Base-by-base conservation (phyloP, 1,140 invertebrate species). In the Acromyrmex echinatior region DNA sequence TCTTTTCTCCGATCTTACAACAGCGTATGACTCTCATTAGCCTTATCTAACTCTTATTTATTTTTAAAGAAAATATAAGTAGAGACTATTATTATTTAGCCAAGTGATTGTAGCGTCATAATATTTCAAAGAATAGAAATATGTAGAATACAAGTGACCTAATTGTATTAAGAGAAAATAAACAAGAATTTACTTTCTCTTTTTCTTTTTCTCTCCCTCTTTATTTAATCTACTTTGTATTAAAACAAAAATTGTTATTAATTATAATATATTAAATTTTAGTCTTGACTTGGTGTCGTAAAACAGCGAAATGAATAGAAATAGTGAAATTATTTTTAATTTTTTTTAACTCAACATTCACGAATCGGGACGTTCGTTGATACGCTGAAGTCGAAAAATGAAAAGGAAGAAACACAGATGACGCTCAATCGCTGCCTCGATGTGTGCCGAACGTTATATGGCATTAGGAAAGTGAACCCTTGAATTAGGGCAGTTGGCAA, bases 401-500 rank as follows among this genome's bases (percentile, higher is more conserved):
- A 58, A 60, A 82, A 62, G 63, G n/a, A 49, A 39, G 56, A 76
- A 73, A 39, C 53, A 35, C 68, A 82, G 53, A 84, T 84, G 70
- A 84, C 56, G 70, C 70, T 58, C 53, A 62, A 82, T 82, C 68
- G 68, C 70, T 82, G 53, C 68, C 53, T 74, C 68, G 68, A 25
- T 71, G 56, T 76, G 70, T 51, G 70, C 35, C 39, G 56, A 71
- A 76, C 21, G 58, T 62, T 62, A 62, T 31, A 25, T 14, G 68
- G 56, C 74, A 74, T 84, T 84, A 84, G 80, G 56, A 62, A 84
- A 45, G 39, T 63, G 28, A 84, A 76, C 80, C 68, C 58, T 62
- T 62, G 49, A 84, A 84, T 84, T 62, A 84, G 80, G 80, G 70
- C 80, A 84, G 70, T 84, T 84, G 80, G 80, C 80, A 84, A 84